Evolutionary conservation across 35 echinoderm and acorn worm species (phyloP), one percentile per base, ranked within the genome.

Genomic region (Ophiothrix spiculata): DNA sequence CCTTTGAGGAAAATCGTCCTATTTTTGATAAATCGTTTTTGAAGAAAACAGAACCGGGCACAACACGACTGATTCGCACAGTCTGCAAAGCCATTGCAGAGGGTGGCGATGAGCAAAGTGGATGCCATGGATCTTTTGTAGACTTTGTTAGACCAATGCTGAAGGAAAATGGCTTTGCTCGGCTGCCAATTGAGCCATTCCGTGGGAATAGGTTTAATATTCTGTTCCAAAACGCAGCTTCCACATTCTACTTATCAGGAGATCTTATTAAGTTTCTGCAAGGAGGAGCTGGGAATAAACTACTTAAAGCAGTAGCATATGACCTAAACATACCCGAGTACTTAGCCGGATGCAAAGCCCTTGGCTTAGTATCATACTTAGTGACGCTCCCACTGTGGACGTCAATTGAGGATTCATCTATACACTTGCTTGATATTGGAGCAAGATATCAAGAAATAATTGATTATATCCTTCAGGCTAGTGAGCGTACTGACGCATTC

Each of bases 61-160:
- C 89, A 77, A 77, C 56, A 86, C 40, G 89, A 78, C 77, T 91
- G 40, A 63, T 91, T 0, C n/a, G 89, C 37, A 91, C 89, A 36
- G 82, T 46, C 11, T 91, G 82, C 75, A 85, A 85, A 45, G 89
- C 89, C 25, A 34, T 91, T 1, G 74, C 82, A 69, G 29, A 74
- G 3, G 77, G 82, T 25, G 89, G 89, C 4, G 89, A 91, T 80
- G 40, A 85, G 40, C 79, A 86, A 32, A 56, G 37, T 80, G 89
- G 89, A 0, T 84, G 81, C 37, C 36, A 79, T 85, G 89, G 82
- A 35, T 8, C 38, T 25, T 88, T 88, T 38, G 0, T 35, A 11
- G 40, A 29, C n/a, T n/a, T n/a, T n/a, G n/a, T n/a, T n/a, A n/a
- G n/a, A n/a, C n/a, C n/a, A n/a, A n/a, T n/a, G n/a, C n/a, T n/a